phyloP scores from a whole-genome alignment of 2,888 invertebrate genomes.

The Xestia ashworthii region DNA sequence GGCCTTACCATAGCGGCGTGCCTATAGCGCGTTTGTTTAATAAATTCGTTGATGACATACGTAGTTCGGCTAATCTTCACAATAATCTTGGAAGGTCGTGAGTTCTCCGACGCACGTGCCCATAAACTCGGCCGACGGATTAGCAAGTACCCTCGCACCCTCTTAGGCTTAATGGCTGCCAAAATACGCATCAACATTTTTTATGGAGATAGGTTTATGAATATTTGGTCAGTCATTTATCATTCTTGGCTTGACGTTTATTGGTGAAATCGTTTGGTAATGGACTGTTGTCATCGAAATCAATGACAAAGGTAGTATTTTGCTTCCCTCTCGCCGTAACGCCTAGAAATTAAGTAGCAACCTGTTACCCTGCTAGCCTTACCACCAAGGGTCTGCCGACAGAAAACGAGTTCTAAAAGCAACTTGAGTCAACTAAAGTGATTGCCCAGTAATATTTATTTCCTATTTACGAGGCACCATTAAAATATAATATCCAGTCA shows the following conservation, averaged over 20 bases:
- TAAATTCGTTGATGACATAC: slow-evolving; percentile 69
- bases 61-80: slow-evolving; percentile 51
- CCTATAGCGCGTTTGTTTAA: slow-evolving; percentile 74
- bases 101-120: slow-evolving; percentile 62
- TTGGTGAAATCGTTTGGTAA: slow-evolving; percentile 34
- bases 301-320: background rate
- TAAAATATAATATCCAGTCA: slow-evolving; percentile 47
- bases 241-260: slow-evolving; percentile 35
- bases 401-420: slow-evolving; percentile 37
- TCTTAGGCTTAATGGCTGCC: slow-evolving; percentile 55
- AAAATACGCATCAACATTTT: slow-evolving; percentile 58
- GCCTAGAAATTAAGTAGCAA: slow-evolving; percentile 13
- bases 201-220: slow-evolving; percentile 62
- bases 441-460: slow-evolving; percentile 27
- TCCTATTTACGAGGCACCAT: slow-evolving; percentile 41
- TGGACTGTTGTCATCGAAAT: slow-evolving; percentile 34
- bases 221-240: slow-evolving; percentile 57
- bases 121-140: slow-evolving; percentile 62
- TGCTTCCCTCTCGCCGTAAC: background rate
- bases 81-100: slow-evolving; percentile 49
- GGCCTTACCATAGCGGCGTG: slow-evolving; percentile 76
- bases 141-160: slow-evolving; percentile 56
- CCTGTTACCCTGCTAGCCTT: slow-evolving; percentile 31
- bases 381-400: slow-evolving; percentile 12
- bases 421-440: slow-evolving; percentile 10